These are phyloP conservation scores for Euura lappo DNA, from an alignment of 1,140 invertebrate genomes.

Conservation along the genomic window DNA sequence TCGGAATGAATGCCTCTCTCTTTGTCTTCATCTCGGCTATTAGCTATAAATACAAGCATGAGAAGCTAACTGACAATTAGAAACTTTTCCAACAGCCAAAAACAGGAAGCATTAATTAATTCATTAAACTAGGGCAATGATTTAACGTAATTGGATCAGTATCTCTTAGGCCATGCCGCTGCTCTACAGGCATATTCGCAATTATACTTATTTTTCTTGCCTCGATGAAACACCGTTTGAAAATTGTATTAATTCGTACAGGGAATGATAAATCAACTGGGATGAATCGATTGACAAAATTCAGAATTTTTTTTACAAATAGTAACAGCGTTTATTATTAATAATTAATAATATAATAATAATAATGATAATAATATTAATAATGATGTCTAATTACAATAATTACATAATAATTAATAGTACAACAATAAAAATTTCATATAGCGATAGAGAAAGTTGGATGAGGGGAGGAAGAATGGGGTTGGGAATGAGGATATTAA, in stretches of 20 bases:
- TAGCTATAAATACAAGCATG: background rate
- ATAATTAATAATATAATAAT: constrained; percentile 34
- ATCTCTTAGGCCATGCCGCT: background rate
- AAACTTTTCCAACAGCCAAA: constrained; percentile 2
- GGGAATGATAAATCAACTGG: no score
- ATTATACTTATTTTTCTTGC: no score
- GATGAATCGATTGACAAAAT: no score
- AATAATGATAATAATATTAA: constrained; percentile 43
- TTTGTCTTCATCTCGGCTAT: background rate
- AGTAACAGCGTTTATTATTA: constrained; percentile 62
- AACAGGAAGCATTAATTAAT: constrained; percentile 3
- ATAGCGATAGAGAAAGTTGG: constrained; percentile 25
- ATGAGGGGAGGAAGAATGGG: background rate
- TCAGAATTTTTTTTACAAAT: constrained; percentile 48
- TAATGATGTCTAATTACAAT: constrained; percentile 60
- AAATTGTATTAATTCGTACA: no score
- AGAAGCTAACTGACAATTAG: background rate
- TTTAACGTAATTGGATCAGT: constrained; percentile 1
- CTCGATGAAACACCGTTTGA: no score
- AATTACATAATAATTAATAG: constrained; percentile 60
- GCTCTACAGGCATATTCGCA: no score
- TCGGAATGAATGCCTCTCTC: background rate
- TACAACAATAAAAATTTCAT: constrained; percentile 55
- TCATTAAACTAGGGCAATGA: background rate
- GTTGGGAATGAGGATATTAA: background rate